A percentile compares a stretch with the other conserved stretches of the same genome.
Evolutionary conservation across 1,140 invertebrate genomes (phyloP).

Genomic region (Dendroctonus valens): DNA sequence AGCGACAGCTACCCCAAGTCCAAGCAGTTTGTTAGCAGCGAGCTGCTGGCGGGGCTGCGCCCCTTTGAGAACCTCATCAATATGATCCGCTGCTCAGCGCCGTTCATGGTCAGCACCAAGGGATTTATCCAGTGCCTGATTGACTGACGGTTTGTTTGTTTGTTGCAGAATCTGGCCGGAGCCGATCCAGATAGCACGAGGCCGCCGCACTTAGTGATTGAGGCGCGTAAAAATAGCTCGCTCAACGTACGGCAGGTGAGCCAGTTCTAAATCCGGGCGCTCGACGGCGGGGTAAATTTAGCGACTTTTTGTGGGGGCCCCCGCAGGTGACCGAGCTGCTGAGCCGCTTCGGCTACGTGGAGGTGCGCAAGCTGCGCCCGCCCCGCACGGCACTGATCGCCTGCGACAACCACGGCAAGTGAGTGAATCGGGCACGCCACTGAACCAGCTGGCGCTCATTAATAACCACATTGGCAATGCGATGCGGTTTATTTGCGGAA

Average conservation of each 20-base stretch:
- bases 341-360: constrained; percentile 49
- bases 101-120: constrained; percentile 56
- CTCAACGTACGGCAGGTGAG: constrained; percentile 48
- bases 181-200: constrained; percentile 53
- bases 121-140: background rate
- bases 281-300: background rate
- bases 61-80: constrained; percentile 61
- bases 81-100: constrained; percentile 57
- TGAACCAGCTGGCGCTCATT: too few species aligned
- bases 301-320: background rate
- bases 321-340: constrained; percentile 49
- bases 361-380: constrained; percentile 48
- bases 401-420: constrained; percentile 52
- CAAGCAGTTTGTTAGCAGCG: constrained; percentile 53
- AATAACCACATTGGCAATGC: too few species aligned
- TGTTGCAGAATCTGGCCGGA: constrained; percentile 55
- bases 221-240: constrained; percentile 42
- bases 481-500: too few species aligned
- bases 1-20: constrained; percentile 44
- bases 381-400: constrained; percentile 48
- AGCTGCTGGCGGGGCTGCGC: constrained; percentile 55
- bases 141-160: constrained; percentile 23
- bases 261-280: constrained; percentile 1
- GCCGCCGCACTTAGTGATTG: constrained; percentile 56
- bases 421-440: constrained; percentile 32